These are phyloP conservation scores for Idaea dimidiata DNA, from an alignment of 2,888 invertebrate genomes.

Conservation along the genomic window DNA sequence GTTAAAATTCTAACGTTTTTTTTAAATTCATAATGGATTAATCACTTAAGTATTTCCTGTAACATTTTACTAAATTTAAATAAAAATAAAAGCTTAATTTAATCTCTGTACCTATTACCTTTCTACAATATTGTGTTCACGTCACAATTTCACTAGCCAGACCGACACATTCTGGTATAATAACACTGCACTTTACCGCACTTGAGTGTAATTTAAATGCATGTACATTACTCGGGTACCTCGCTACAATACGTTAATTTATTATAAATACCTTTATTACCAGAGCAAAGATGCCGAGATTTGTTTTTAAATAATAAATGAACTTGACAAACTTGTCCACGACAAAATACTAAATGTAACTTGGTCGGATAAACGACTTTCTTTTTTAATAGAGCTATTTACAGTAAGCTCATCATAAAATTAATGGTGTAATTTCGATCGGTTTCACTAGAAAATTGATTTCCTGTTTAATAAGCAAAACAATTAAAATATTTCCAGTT, in stretches of 20 bases:
- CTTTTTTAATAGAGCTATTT: not conserved
- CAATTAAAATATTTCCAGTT: slow-evolving; percentile 18
- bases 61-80: too few species aligned
- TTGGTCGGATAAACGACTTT: not conserved
- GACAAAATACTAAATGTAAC: not conserved
- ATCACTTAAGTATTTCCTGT: too few species aligned
- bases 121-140: not conserved
- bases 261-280: slow-evolving; percentile 61
- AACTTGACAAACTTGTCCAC: slow-evolving; percentile 8
- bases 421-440: not conserved
- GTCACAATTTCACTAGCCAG: not conserved
- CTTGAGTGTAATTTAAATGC: slow-evolving; percentile 71
- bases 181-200: slow-evolving; percentile 38
- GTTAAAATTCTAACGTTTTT: too few species aligned
- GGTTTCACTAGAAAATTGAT: not conserved
- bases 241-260: slow-evolving; percentile 59
- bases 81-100: too few species aligned
- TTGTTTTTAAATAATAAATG: slow-evolving; percentile 29
- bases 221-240: slow-evolving; percentile 59
- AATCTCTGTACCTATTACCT: too few species aligned
- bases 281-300: slow-evolving; percentile 33
- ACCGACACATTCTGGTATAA: slow-evolving; percentile 7
- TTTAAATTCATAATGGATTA: too few species aligned
- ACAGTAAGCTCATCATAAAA: not conserved
- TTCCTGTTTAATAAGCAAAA: slow-evolving; percentile 3